Evolutionary conservation across 2,113 vertebrate genomes (phyloP).

Genomic region (Leuciscus idus): DNA sequence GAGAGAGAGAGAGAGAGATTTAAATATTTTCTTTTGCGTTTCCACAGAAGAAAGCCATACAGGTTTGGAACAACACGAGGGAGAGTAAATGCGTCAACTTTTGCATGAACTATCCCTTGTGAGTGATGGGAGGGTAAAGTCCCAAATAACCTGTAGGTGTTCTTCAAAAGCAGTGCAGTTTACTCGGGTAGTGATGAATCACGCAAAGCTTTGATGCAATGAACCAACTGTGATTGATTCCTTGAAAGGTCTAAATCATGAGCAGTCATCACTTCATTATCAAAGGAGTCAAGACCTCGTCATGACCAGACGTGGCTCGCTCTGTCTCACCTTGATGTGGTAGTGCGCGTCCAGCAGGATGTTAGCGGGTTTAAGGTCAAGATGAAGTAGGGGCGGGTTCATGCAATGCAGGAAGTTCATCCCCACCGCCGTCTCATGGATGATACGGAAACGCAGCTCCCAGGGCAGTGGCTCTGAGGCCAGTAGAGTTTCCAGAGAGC

Average conservation of each 20-base stretch:
- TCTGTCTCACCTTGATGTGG: slow-evolving; percentile 87
- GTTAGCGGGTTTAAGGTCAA: slow-evolving; percentile 97
- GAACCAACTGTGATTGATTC: background rate
- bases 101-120: background rate
- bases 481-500: slow-evolving; percentile 91
- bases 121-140: background rate
- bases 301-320: background rate
- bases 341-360: slow-evolving; percentile 97
- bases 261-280: background rate
- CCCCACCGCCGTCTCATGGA: slow-evolving; percentile 94
- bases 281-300: background rate
- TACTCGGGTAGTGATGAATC: background rate
- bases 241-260: background rate
- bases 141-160: background rate
- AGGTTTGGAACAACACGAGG: background rate
- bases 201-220: background rate
- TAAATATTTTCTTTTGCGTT: too few species aligned
- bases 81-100: background rate
- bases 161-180: background rate
- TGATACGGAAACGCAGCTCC: slow-evolving; percentile 93
- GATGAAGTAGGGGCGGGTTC: slow-evolving; percentile 91
- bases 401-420: slow-evolving; percentile 99
- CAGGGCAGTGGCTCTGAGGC: slow-evolving; percentile 89
- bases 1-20: too few species aligned
- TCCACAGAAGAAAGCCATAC: background rate